Base-by-base conservation (phyloP, 30 jellyfish, hydroid and myxozoan genomes). In the Pseudorhiza aurosa region DNA sequence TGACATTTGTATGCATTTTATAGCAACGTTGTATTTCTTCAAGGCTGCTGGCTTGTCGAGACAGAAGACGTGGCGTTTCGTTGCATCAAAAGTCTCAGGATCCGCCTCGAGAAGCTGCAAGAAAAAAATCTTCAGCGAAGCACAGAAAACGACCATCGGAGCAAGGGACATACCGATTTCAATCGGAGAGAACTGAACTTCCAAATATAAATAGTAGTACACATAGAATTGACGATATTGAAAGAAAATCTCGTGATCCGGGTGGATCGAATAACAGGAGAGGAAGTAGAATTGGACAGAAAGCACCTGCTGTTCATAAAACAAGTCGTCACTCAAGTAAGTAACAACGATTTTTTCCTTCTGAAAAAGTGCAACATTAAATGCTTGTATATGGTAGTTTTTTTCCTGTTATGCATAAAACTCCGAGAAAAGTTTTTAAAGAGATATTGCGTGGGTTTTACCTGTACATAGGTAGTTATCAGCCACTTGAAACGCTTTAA, bases 41-140 rank as follows among this genome's bases (percentile, higher is more conserved):
- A 39, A 77, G 90, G 37, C 58, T 77, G 25, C 32, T 77, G 42
- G 68, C 74, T 8, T 82, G 82, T 8, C 64, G 82, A 11, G 90
- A 77, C 33, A 46, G 72, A 21, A 77, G 63, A 32, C 90, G 63
- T 6, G 63, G 63, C 49, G 70, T 62, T 29, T 30, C 35, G 29
- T 10, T 77, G 19, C 81, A 65, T 8, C 90, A 58, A 30, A 82
- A 74, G 3, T 30, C 63, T 29, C 65, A 58, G 1, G 70, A 64
- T 0, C 36, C 72, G 19, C 47, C 68, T 10, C 37, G 49, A 0
- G 71, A 46, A 2, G 18, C 75, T 29, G 25, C 74, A 0, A 46
- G 78, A 30, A 76, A 79, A 12, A 77, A 27, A 21, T 29, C 75
- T 4, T 27, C 82, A 19, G 22, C 22, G 19, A 64, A 45, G 7